A percentile compares a stretch with the other conserved stretches of the same genome.
Evolutionary conservation across 1,140 invertebrate genomes (phyloP).

Genomic region (Cherax quadricarinatus): DNA sequence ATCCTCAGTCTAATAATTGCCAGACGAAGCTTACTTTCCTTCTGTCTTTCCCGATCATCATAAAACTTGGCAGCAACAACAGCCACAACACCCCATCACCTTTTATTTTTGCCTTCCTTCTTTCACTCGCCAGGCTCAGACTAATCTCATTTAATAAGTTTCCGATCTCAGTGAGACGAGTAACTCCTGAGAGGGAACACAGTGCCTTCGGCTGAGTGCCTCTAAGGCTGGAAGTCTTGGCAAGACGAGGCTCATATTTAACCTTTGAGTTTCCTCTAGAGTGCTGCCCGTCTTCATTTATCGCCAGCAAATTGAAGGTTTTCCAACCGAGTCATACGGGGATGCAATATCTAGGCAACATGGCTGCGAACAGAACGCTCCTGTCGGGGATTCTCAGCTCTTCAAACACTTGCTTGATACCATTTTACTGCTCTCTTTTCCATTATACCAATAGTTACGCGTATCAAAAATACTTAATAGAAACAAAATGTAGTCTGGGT

Average conservation of each 20-base stretch:
- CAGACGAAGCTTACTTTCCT: too few relatives aligned
- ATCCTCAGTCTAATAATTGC: too few relatives aligned
- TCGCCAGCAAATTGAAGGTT: background rate
- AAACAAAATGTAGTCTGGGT: too few relatives aligned
- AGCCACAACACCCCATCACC: too few relatives aligned
- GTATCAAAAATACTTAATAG: background rate
- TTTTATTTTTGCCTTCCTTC: too few relatives aligned
- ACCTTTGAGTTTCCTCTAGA: too few relatives aligned
- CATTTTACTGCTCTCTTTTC: background rate
- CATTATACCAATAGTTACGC: background rate
- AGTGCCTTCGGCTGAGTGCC: background rate
- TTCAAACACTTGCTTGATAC: background rate
- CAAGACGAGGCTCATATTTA: too few relatives aligned
- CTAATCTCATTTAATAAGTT: background rate
- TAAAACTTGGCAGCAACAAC: too few relatives aligned
- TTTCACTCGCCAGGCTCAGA: background rate
- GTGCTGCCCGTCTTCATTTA: too few relatives aligned
- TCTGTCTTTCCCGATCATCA: too few relatives aligned
- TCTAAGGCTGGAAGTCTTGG: background rate
- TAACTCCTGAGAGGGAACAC: background rate
- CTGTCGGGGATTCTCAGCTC: too few relatives aligned
- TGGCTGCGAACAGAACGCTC: background rate
- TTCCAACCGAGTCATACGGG: background rate
- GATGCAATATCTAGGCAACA: background rate
- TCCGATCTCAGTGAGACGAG: background rate